Evolutionary conservation across 2,797 vertebrate species (phyloP).

Genomic region (Sebastes diploproa): DNA sequence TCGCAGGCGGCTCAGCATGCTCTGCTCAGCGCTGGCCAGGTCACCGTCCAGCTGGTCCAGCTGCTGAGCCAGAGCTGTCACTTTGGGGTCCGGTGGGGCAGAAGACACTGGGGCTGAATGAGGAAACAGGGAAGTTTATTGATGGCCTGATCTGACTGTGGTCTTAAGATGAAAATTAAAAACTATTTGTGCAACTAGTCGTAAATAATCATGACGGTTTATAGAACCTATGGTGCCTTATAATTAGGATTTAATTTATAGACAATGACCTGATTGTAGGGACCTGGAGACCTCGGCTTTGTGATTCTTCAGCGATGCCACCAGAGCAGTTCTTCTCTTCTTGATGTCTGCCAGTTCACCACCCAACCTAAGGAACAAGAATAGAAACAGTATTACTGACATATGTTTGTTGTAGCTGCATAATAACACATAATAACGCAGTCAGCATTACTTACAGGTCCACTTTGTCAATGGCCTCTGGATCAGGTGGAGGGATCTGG

Average conservation of each 20-base stretch:
- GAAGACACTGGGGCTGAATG: slow-evolving; percentile 65
- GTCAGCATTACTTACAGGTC: slow-evolving; percentile 81
- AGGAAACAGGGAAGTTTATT: background rate
- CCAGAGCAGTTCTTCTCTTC: slow-evolving; percentile 82
- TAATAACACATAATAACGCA: background rate
- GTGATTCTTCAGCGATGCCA: slow-evolving; percentile 78
- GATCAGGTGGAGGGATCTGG: slow-evolving; percentile 89
- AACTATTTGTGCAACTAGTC: background rate
- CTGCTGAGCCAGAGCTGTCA: slow-evolving; percentile 77
- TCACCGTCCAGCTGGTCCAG: slow-evolving; percentile 85
- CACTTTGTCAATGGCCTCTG: slow-evolving; percentile 84
- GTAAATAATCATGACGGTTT: background rate
- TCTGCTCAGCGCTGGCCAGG: slow-evolving; percentile 82
- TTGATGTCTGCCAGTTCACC: slow-evolving; percentile 86
- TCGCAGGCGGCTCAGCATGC: slow-evolving; percentile 83
- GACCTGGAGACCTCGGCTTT: slow-evolving; percentile 53
- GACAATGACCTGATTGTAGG: slow-evolving; percentile 71
- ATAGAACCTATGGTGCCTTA: background rate
- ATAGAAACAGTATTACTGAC: background rate
- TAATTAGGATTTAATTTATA: background rate
- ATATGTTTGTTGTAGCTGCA: background rate
- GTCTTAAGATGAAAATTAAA: background rate
- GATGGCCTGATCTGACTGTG: background rate
- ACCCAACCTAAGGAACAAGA: slow-evolving; percentile 82
- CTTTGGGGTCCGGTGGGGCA: slow-evolving; percentile 80